phyloP scores from a whole-genome alignment of 2,113 vertebrate species.

The Porphyrio hochstetteri region DNA sequence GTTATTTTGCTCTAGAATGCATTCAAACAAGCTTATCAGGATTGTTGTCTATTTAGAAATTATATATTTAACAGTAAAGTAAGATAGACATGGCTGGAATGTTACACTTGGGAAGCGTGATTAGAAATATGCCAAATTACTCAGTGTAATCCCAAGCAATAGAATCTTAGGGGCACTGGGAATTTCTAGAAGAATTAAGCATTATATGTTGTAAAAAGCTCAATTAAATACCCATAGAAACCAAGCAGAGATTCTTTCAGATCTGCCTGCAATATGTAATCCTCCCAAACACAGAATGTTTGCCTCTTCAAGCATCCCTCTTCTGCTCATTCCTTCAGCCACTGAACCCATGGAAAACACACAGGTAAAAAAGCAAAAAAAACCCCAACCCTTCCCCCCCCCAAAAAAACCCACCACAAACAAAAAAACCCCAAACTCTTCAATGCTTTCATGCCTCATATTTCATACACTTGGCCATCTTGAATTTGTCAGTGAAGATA shows the following conservation, averaged over 20 bases:
- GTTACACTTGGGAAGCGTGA: conserved; percentile 58
- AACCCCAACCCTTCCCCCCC: too few relatives aligned
- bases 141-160: conserved; percentile 48
- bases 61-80: conserved; percentile 72
- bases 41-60: conserved; percentile 74
- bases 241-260: background rate
- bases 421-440: background rate
- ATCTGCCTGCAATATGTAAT: conserved; percentile 15
- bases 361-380: background rate
- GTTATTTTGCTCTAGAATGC: conserved; percentile 66
- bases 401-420: too few relatives aligned
- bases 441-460: background rate
- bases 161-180: conserved; percentile 47
- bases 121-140: conserved; percentile 66
- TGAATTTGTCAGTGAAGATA: conserved; percentile 50
- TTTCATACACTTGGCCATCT: conserved; percentile 20
- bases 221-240: conserved; percentile 50
- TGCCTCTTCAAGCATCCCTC: background rate
- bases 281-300: conserved; percentile 11
- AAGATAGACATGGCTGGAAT: conserved; percentile 64
- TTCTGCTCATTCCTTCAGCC: conserved; percentile 8
- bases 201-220: conserved; percentile 32
- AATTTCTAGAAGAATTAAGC: conserved; percentile 60
- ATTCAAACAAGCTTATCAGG: conserved; percentile 73
- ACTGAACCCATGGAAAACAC: conserved; percentile 25